These are phyloP conservation scores for Laticauda colubrina DNA, from an alignment of 2,113 vertebrate species.

Conservation along the genomic window DNA sequence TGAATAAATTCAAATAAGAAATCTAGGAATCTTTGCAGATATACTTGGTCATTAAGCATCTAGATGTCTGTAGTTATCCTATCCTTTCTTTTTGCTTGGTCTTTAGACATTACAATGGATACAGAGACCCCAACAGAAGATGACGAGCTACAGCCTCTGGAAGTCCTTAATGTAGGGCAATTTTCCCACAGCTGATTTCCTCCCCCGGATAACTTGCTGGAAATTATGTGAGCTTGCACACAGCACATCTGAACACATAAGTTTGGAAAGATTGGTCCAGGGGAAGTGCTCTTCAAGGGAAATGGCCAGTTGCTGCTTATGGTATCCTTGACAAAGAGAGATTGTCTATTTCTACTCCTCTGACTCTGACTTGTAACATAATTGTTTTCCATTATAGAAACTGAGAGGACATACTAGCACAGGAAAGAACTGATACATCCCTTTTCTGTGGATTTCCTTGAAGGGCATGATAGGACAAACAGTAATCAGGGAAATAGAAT, in stretches of 20 bases:
- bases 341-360: neutral
- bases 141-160: neutral
- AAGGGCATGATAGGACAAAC: neutral
- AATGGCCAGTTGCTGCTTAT: neutral
- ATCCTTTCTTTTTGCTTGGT: neutral
- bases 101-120: neutral
- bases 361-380: neutral
- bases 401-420: neutral
- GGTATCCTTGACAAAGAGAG: neutral
- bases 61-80: neutral
- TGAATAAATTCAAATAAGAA: neutral
- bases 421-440: neutral
- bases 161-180: neutral
- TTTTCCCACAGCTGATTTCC: neutral
- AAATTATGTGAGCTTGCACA: neutral
- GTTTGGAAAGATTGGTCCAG: neutral
- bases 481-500: neutral
- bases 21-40: neutral
- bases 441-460: neutral
- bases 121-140: neutral
- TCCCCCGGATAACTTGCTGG: neutral
- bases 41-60: fast-evolving
- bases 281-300: neutral
- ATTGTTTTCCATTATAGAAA: neutral
- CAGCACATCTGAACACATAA: neutral